Base-by-base conservation (phyloP, 2,113 vertebrate genomes). In the Conger conger region DNA sequence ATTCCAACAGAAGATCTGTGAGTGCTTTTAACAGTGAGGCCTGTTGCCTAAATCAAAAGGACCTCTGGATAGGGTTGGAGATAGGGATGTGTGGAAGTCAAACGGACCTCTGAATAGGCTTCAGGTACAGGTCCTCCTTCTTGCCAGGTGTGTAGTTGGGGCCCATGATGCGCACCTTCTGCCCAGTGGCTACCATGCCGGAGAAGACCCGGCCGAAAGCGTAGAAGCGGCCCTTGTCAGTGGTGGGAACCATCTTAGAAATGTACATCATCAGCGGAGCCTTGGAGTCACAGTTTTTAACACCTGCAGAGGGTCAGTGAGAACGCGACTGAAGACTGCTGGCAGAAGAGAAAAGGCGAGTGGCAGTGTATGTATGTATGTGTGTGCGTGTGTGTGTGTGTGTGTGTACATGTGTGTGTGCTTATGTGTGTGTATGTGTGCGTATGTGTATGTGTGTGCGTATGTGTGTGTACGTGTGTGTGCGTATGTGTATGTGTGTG, bases 61-160 rank as follows among this genome's bases (percentile, higher is more conserved):
- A 93, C 91, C 92, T 94, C 86, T 95, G 94, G 87, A 94, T 92
- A 30, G 91, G 89, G 50, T 93, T 94, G n/a, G n/a, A n/a, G n/a
- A n/a, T n/a, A n/a, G n/a, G n/a, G n/a, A n/a, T n/a, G n/a, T n/a
- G n/a, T n/a, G n/a, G n/a, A 18, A 18, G 16, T 20, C 35, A 18
- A 17, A 68, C 37, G 82, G 85, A 93, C 91, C 92, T 94, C 86
- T 95, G 94, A 86, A 94, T 92, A 30, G 91, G 89, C 54, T 93
- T 94, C 27, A 94, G 9, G 79, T 93, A 94, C 81, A 93, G 90
- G 82, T 94, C 93, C 77, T 95, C 92, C 38, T 94, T 95, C 86
- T 93, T 94, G 57, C 92, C 93, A 53, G 91, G 93, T 6, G 90
- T 93, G 50, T 92, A 94, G 88, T 92, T 93, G 50, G 92, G 92